Evolutionary conservation across 2,113 vertebrate species (phyloP).

Genomic region (Sporophila hypoxantha): DNA sequence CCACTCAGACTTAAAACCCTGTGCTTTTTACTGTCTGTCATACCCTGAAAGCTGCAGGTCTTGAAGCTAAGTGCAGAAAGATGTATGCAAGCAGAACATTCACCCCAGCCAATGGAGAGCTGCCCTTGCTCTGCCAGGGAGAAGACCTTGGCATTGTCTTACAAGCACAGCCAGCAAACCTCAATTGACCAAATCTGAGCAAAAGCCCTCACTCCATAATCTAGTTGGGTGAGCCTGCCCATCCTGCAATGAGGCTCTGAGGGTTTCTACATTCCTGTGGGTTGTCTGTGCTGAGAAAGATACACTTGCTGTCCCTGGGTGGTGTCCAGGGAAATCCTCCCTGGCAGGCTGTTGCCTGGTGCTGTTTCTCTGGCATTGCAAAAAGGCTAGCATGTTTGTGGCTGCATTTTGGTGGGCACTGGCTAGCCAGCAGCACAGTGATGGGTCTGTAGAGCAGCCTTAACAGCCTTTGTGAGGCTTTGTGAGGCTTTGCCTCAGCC

Average conservation of each 20-base stretch:
- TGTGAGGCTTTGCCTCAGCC: not conserved
- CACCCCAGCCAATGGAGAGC: not conserved
- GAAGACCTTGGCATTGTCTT: not conserved
- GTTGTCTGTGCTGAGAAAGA: not conserved
- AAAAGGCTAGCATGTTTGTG: not conserved
- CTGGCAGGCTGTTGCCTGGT: not conserved
- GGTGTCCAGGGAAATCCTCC: not conserved
- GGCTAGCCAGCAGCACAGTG: not conserved
- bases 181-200: not conserved
- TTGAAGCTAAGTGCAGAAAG: not conserved
- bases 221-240: not conserved
- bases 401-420: not conserved
- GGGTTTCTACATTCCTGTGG: not conserved
- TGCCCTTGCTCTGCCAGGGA: not conserved
- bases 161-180: not conserved
- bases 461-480: not conserved
- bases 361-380: not conserved
- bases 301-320: not conserved
- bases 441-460: not conserved
- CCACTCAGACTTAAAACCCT: not conserved
- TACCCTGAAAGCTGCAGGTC: not conserved
- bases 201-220: not conserved
- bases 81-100: fast-evolving
- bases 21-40: not conserved
- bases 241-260: not conserved